Percentiles rank a stretch among this genome's conserved stretches.
Conservation (phyloP, 2,797 vertebrate species). For the Peromyscus melanophrys region DNA sequence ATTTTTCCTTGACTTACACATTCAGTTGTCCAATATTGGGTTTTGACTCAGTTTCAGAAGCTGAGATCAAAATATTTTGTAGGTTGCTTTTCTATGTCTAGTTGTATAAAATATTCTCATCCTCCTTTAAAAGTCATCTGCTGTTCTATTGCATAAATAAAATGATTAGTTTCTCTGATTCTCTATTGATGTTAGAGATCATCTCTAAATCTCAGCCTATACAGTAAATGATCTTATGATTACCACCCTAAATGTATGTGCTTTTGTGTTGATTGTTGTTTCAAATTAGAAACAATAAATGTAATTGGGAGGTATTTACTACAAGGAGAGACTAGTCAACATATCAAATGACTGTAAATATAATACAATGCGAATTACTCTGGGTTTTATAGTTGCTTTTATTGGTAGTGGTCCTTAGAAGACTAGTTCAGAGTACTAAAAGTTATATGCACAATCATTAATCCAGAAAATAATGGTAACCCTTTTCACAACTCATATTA, state of each 20-base stretch:
- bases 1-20: neutral
- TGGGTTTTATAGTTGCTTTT: neutral
- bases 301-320: neutral
- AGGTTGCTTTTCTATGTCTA: neutral
- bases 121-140: constrained; percentile 11
- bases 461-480: constrained; percentile 3
- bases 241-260: neutral
- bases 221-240: neutral
- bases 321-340: neutral
- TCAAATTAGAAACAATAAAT: constrained; percentile 40
- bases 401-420: neutral
- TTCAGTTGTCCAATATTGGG: neutral
- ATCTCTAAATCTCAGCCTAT: constrained; percentile 12
- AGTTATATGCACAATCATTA: neutral
- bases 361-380: neutral
- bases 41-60: neutral
- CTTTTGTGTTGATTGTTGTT: constrained; percentile 54
- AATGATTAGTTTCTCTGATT: neutral
- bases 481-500: constrained; percentile 15
- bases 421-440: constrained; percentile 7
- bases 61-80: neutral
- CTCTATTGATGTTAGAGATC: constrained; percentile 7
- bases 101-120: neutral
- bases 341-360: neutral
- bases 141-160: neutral